Percentiles rank a stretch among this genome's conserved stretches.
These are phyloP conservation scores for Artemia sinica DNA, from an alignment of 2,888 invertebrate genomes.

Conservation along the genomic window DNA sequence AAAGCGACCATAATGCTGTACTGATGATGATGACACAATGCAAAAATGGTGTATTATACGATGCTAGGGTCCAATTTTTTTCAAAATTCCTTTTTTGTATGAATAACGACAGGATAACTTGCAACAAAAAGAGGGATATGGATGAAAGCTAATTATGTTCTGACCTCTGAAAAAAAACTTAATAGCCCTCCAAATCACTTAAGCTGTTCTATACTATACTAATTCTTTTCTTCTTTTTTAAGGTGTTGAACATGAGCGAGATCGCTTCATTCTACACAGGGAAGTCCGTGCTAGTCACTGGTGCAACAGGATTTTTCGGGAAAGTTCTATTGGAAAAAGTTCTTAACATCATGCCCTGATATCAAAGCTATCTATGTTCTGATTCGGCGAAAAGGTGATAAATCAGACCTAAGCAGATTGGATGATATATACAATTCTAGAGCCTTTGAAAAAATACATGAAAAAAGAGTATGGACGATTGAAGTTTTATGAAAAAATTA, in stretches of 20 bases:
- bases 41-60: too few species aligned
- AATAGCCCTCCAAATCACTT: too few species aligned
- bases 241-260: not conserved
- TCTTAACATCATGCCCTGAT: not conserved
- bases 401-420: not conserved
- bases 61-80: too few species aligned
- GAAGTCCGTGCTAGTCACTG: not conserved
- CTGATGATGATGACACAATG: too few species aligned
- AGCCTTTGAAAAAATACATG: not conserved
- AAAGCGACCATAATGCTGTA: too few species aligned
- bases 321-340: slow-evolving; percentile 1
- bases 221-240: too few species aligned
- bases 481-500: not conserved
- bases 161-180: too few species aligned
- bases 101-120: too few species aligned
- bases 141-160: too few species aligned
- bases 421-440: not conserved
- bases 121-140: too few species aligned
- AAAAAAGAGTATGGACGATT: not conserved
- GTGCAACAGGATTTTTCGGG: not conserved
- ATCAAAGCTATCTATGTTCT: not conserved
- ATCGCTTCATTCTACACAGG: slow-evolving; percentile 1
- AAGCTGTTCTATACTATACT: too few species aligned
- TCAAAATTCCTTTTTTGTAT: too few species aligned
- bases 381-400: not conserved